Conservation (phyloP, 2,113 vertebrate species). For the Hyla sarda region DNA sequence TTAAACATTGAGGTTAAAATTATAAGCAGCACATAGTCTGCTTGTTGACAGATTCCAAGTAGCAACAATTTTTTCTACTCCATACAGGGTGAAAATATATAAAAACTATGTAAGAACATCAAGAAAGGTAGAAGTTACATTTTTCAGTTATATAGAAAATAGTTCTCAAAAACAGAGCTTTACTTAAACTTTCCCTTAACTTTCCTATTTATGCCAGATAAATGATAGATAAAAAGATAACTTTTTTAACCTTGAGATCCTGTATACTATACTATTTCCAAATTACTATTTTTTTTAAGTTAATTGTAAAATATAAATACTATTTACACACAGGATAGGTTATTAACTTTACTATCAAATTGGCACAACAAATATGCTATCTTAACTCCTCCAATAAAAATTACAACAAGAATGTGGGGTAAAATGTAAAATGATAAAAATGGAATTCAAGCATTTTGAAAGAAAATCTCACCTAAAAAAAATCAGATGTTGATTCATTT, state of each 20-base stretch:
- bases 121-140: too few relatives aligned
- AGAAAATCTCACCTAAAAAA: constrained; percentile 47
- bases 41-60: not conserved
- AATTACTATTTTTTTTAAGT: too few relatives aligned
- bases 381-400: not conserved
- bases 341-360: not conserved
- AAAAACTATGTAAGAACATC: too few relatives aligned
- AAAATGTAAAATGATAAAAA: not conserved
- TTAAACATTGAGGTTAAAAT: not conserved
- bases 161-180: too few relatives aligned
- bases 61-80: not conserved
- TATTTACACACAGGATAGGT: too few relatives aligned
- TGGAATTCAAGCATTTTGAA: not conserved
- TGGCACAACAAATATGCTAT: constrained; percentile 2
- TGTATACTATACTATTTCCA: too few relatives aligned
- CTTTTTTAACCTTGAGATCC: too few relatives aligned
- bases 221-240: too few relatives aligned
- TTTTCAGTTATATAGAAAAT: too few relatives aligned
- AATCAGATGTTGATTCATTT: constrained; percentile 47
- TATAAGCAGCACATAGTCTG: not conserved
- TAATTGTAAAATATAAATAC: too few relatives aligned
- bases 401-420: not conserved
- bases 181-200: not conserved
- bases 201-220: too few relatives aligned
- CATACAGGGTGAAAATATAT: too few relatives aligned